These are phyloP conservation scores for Lissonota sp. DNA, from an alignment of 2,888 invertebrate species.

Conservation along the genomic window DNA sequence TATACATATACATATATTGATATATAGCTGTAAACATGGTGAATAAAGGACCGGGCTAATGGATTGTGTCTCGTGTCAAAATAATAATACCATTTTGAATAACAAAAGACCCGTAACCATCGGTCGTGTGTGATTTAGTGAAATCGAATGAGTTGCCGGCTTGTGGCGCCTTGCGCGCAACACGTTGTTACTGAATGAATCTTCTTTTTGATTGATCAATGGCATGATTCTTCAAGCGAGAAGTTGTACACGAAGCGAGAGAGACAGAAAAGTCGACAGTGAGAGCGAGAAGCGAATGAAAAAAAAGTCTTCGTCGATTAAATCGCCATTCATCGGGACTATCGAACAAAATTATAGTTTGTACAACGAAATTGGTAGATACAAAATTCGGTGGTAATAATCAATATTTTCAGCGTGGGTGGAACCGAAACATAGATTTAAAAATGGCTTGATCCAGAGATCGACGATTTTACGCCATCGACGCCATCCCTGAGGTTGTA, in stretches of 20 bases:
- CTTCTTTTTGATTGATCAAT: constrained; percentile 50
- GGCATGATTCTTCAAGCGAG: constrained; percentile 9
- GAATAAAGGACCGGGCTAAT: constrained; percentile 55
- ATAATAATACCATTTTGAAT: constrained; percentile 60
- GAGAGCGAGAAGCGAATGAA: too few species aligned
- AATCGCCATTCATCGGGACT: not conserved
- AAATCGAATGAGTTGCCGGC: constrained; percentile 49
- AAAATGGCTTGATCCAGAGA: too few species aligned
- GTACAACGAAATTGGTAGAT: too few species aligned
- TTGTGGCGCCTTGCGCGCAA: constrained; percentile 48
- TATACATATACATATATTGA: constrained; percentile 14
- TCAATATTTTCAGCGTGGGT: too few species aligned
- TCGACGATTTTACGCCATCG: too few species aligned
- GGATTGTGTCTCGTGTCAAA: constrained; percentile 65
- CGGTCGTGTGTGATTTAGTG: constrained; percentile 53
- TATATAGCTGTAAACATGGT: constrained; percentile 38
- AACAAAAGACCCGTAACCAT: constrained; percentile 54
- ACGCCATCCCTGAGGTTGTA: too few species aligned
- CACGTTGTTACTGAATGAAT: constrained; percentile 44
- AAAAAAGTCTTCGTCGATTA: not conserved
- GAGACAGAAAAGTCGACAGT: not conserved
- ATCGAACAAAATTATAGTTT: not conserved
- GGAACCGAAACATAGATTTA: too few species aligned
- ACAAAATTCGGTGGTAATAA: too few species aligned
- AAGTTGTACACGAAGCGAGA: not conserved